phyloP scores from a whole-genome alignment of 1,140 invertebrate species.

The Zaprionus nigranus region DNA sequence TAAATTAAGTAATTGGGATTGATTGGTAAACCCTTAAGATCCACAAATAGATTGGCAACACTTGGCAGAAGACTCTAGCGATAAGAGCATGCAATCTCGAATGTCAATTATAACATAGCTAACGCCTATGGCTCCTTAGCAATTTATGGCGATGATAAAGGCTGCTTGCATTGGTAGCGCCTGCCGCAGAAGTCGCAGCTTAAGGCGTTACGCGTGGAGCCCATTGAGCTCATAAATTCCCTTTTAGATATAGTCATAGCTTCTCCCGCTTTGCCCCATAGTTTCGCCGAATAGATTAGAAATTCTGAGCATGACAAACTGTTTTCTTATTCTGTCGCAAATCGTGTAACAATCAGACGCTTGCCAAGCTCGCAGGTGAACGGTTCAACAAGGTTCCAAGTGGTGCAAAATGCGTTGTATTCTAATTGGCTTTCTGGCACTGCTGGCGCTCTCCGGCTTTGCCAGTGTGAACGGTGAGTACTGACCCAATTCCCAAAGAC shows the following conservation, averaged over 20 bases:
- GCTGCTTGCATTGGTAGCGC: constrained; percentile 21
- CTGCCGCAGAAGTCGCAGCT: constrained; percentile 31
- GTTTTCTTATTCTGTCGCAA: constrained; percentile 16
- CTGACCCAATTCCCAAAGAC: constrained; percentile 37
- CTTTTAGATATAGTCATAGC: background rate
- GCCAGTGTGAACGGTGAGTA: constrained; percentile 60
- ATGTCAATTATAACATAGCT: background rate
- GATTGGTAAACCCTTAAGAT: constrained; percentile 17
- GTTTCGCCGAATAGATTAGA: constrained; percentile 54
- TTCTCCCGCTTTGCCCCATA: background rate
- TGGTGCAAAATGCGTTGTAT: constrained; percentile 59
- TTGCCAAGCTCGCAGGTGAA: constrained; percentile 52
- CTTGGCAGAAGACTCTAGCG: constrained; percentile 1
- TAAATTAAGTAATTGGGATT: constrained; percentile 16
- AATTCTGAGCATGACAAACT: constrained; percentile 44
- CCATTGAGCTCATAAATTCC: constrained; percentile 19
- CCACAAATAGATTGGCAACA: background rate
- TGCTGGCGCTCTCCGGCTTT: constrained; percentile 43
- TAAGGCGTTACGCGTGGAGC: constrained; percentile 39
- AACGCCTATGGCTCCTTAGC: background rate
- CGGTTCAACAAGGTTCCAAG: constrained; percentile 43
- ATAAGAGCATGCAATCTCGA: background rate
- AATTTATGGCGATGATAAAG: constrained; percentile 44
- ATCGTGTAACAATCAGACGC: constrained; percentile 50
- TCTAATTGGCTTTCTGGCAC: constrained; percentile 35